Conservation (phyloP, 2,113 vertebrate species). For the Varanus komodoensis region DNA sequence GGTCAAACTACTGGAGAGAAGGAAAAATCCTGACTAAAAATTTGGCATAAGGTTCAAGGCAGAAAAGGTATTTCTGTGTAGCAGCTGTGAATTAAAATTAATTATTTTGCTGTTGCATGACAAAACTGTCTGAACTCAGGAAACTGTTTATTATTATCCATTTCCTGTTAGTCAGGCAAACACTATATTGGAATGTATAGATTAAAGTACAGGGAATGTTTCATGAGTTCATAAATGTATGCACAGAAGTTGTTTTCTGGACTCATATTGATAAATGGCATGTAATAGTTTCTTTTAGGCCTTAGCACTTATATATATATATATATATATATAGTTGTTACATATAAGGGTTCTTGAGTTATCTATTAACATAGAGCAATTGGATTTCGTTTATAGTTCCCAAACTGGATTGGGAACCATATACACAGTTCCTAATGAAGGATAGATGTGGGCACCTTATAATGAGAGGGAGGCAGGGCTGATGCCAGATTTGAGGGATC, state of each 20-base stretch:
- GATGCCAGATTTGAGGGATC: background rate
- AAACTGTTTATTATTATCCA: background rate
- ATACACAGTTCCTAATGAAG: background rate
- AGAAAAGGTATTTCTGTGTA: constrained; percentile 52
- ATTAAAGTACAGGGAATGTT: constrained; percentile 23
- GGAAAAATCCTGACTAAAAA: constrained; percentile 63
- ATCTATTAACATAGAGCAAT: background rate
- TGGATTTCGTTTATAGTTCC: background rate
- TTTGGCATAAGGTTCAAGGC: constrained; percentile 11
- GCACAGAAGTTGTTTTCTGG: constrained; percentile 2
- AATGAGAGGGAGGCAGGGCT: background rate
- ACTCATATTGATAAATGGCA: background rate
- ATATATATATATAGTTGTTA: background rate
- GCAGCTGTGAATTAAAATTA: constrained; percentile 44
- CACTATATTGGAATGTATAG: background rate
- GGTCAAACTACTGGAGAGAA: constrained; percentile 61
- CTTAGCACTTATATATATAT: background rate
- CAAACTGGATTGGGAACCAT: background rate
- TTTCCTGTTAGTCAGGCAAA: constrained; percentile 21
- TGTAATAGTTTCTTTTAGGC: background rate
- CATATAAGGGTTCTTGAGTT: background rate
- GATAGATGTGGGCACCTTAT: background rate
- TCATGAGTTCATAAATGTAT: constrained; percentile 24
- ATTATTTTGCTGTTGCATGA: constrained; percentile 60
- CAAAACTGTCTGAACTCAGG: constrained; percentile 43